These are phyloP conservation scores for Lithosia quadra DNA, from an alignment of 2,888 invertebrate species.

Conservation along the genomic window DNA sequence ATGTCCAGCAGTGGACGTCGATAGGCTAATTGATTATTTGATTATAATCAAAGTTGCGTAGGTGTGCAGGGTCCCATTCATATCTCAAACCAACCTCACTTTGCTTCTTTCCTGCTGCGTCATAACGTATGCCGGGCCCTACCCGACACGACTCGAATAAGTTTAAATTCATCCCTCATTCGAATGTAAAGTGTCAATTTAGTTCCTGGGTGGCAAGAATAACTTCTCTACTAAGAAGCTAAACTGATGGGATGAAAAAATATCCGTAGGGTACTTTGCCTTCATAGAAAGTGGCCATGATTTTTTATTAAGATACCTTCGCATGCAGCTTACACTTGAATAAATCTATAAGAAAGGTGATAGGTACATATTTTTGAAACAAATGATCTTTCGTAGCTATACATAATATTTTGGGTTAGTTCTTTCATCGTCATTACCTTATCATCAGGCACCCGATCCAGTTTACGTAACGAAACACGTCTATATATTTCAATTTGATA, in stretches of 20 bases:
- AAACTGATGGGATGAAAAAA: background rate
- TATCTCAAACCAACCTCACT: no score
- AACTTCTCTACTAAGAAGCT: no score
- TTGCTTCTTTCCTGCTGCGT: background rate
- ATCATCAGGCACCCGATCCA: no score
- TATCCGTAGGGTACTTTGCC: background rate
- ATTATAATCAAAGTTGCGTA: no score
- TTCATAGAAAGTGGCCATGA: constrained; percentile 7
- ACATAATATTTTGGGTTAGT: background rate
- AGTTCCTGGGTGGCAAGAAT: background rate
- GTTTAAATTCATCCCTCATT: background rate
- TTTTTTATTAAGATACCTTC: constrained; percentile 3
- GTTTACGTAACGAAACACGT: no score
- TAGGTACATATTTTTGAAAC: constrained; percentile 4
- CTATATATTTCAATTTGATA: no score
- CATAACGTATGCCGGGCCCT: background rate
- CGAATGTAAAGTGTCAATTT: background rate
- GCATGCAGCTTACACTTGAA: background rate
- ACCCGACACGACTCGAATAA: background rate
- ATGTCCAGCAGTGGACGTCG: no score
- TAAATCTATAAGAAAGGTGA: no score
- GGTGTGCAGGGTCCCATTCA: no score
- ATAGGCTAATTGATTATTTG: no score
- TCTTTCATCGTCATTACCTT: no score
- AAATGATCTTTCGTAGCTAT: background rate